Conservation (phyloP, 2,888 invertebrate genomes). For the Lampropteryx suffumata region DNA sequence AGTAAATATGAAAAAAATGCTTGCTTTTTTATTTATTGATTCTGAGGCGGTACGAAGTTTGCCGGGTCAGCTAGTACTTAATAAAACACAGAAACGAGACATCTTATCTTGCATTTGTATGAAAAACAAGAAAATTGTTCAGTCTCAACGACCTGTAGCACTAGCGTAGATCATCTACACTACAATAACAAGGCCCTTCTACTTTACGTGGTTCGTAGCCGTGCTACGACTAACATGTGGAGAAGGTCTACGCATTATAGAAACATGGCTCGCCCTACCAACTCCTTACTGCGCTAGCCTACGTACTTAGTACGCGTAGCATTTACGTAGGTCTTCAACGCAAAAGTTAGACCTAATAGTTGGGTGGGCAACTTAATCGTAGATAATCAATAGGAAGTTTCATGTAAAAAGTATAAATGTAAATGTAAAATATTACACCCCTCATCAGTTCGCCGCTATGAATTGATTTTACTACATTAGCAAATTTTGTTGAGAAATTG, state of each 20-base stretch:
- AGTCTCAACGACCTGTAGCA: neutral
- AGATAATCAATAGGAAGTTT: no score
- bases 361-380: no score
- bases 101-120: no score
- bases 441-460: neutral
- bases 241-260: neutral
- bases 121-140: no score
- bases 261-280: neutral
- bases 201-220: neutral
- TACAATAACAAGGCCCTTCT: neutral
- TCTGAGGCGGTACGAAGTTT: no score
- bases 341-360: neutral
- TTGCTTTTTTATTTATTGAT: no score
- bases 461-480: neutral
- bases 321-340: neutral
- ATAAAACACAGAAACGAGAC: no score
- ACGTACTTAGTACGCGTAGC: neutral
- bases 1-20: no score
- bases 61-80: no score
- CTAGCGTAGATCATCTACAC: neutral
- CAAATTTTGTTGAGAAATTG: constrained; percentile 3
- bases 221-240: constrained; percentile 1
- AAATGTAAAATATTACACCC: no score
- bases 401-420: no score
- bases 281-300: neutral